Base-by-base conservation (phyloP, 2,888 invertebrate genomes). In the Hypercompe scribonia region DNA sequence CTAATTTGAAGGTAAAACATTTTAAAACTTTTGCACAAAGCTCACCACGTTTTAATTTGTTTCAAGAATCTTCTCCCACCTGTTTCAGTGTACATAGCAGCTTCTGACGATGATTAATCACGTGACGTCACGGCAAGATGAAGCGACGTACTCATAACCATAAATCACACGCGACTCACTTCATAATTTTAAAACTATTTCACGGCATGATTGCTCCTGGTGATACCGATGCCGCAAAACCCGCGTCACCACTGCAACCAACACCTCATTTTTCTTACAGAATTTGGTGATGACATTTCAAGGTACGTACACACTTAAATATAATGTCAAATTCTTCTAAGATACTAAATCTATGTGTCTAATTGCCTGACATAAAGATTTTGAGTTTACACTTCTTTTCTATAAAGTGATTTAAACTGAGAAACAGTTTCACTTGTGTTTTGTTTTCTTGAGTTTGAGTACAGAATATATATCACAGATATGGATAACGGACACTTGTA, bases 131-230 rank as follows among this genome's bases (percentile, higher is more conserved):
- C 46, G 63, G 61, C 36, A 13, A 28, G 33, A 28, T 21, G 18
- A 36, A 58, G 54, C 24, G 42, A 77, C 80, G 78, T 64, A 70
- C 76, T 71, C 81, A 73, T 71, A 75, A 64, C 79, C 79, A 87
- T 87, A 84, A 87, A 86, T 87, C 87, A 86, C 76, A 63, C 46
- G 31, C 33, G 70, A 64, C 69, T 10, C 71, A 81, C 77, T 85
- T 85, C 80, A 82, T 84, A 80, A 86, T 84, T 87, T 87, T 82
- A 82, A 86, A 87, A 87, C 87, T 87, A 87, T 84, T 83, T 81
- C 77, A 50, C 70, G 70, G 70, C 68, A 34, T 50, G 75, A 71
- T 69, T 65, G 39, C n/a, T 36, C 61, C 18, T 28, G 36, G 39
- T 21, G 28, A 1, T 18, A 36, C 68, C 28, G 18, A 8, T 36